Evolutionary conservation across 2,113 vertebrate genomes (phyloP), one percentile per base, ranked within the genome.

Genomic region (Rhinogobius similis): DNA sequence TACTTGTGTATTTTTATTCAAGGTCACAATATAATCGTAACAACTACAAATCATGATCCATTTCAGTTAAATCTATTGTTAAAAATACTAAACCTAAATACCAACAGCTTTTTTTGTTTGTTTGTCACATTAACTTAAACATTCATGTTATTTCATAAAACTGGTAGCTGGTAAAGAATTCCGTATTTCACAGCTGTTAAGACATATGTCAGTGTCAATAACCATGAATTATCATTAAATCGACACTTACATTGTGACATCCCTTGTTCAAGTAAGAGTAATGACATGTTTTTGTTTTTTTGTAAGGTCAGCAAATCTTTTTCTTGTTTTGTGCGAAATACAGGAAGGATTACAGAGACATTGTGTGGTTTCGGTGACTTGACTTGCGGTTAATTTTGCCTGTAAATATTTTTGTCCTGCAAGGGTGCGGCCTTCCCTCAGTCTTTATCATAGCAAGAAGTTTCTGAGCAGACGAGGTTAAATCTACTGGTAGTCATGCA

Each of bases 331-430:
- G 6, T 43, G 68, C 29, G 50, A 48, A 32, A 64, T 58, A 48
- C 2, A 64, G 63, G 65, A 13, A 16, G 72, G 44, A 62, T 56
- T 11, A 36, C 46, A 65, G 38, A 61, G 64, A 62, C 26, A 62
- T 52, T 79, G 76, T 82, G 82, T 73, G 65, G 79, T 63, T 82
- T 76, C 29, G 5, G 52, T 24, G 52, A 24, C n/a, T 82, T 27
- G 84, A 86, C 82, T 74, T 78, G 75, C 55, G 68, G 78, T 52
- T 53, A 79, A 79, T 85, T 81, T 38, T 38, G 9, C 16, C 1
- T 65, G 69, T 82, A 87, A 87, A 88, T 86, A 86, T 86, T 78
- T 65, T 87, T 85, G 66, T 16, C 63, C 44, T 10, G 0, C 20
- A 55, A 46, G 64, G 21, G 13, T n/a, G 69, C 71, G 79, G 62